Conservation (phyloP, 2,113 vertebrate genomes). For the Numenius arquata region DNA sequence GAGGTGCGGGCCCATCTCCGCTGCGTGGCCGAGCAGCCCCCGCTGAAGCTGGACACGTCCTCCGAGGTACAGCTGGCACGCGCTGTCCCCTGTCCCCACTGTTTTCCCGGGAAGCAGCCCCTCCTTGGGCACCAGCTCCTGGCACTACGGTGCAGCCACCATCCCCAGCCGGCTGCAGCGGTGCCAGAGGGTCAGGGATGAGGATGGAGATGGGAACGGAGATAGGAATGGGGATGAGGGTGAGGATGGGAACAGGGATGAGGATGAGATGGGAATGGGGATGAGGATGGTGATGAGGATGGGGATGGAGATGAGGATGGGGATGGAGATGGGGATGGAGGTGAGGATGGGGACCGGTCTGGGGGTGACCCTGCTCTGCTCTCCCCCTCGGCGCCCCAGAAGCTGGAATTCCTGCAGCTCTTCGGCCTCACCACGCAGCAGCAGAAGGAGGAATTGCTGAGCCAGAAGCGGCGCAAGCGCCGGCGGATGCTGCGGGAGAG, state of each 20-base stretch:
- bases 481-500: conserved; percentile 92
- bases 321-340: too few relatives aligned
- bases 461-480: conserved; percentile 91
- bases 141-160: too few relatives aligned
- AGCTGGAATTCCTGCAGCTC: conserved; percentile 91
- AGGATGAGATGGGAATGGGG: not conserved
- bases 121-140: not conserved
- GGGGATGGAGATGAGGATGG: not conserved
- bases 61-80: conserved; percentile 80
- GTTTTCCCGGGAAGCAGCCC: not conserved
- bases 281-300: not conserved
- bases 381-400: conserved; percentile 73
- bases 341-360: accelerated
- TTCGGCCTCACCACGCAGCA: conserved; percentile 91
- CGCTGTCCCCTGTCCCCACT: not conserved
- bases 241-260: not conserved
- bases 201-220: not conserved
- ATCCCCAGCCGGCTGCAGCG: not conserved
- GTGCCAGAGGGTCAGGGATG: not conserved
- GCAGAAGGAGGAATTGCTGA: conserved; percentile 88
- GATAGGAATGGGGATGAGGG: not conserved
- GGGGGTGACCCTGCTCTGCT: conserved; percentile 5
- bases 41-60: conserved; percentile 93
- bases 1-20: conserved; percentile 94
- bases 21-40: conserved; percentile 91